Base-by-base conservation (phyloP, 2,797 vertebrate genomes). In the Xerus rutilus region DNA sequence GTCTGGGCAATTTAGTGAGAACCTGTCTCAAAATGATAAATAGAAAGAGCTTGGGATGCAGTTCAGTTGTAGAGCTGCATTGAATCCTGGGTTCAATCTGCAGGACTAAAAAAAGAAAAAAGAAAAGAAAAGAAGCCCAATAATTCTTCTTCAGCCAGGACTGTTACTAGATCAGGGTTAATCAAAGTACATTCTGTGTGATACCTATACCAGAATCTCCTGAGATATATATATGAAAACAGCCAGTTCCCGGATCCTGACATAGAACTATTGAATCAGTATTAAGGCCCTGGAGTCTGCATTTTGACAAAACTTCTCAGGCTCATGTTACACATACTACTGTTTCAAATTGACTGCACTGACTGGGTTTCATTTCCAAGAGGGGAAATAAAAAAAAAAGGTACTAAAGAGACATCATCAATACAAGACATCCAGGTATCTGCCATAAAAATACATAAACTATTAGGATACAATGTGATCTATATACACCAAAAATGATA, bases 401-500 rank as follows among this genome's bases (percentile, higher is more conserved):
- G 14, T 25, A 45, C 35, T 49, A 73, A 91, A 54, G 39, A 86
- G 2, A 67, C 3, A 57, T 6, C 52, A 91, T 59, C 12, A 91
- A 59, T 65, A 52, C 52, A 43, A 86, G 21, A 88, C 25, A 77
- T 49, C 72, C n/a, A 47, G 32, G 35, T 47, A 30, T 65, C 43
- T 82, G 23, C 86, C 30, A 25, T 64, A 94, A 62, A 94, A 91
- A 94, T 82, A 70, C 14, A 32, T 30, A 54, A 67, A 69, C 43
- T 65, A 47, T 39, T 23, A 83, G 32, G 20, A 73, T 72, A 10
- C 9, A 57, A 35, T 64, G 28, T 62, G 18, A 94, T 65, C 35
- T 47, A 47, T 4, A 64, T 7, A 49, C 17, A 52, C 17, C 49
- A 69, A 74, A 73, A 90, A 47, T 10, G 18, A 92, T 7, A 81